These are phyloP conservation scores for Scomber scombrus DNA, from an alignment of 2,113 vertebrate species.

Conservation along the genomic window DNA sequence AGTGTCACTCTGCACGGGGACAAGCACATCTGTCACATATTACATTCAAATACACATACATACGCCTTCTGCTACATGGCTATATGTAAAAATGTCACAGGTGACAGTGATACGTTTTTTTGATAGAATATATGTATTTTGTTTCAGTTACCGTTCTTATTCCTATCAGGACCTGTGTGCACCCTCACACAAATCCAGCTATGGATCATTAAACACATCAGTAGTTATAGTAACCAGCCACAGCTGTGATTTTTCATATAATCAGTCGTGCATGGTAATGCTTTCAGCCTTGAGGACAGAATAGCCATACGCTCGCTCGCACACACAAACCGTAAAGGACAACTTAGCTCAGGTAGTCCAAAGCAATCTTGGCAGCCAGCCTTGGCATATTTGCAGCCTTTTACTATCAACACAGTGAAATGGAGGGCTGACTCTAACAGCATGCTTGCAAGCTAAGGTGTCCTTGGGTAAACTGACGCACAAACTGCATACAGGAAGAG, in stretches of 20 bases:
- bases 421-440: conserved; percentile 65
- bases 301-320: conserved; percentile 27
- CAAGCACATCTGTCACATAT: conserved; percentile 45
- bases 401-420: conserved; percentile 73
- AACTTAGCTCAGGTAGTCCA: conserved; percentile 78
- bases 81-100: conserved; percentile 26
- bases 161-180: conserved; percentile 55
- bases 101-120: conserved; percentile 29
- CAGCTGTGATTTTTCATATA: conserved; percentile 77
- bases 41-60: conserved; percentile 7
- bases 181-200: conserved; percentile 65
- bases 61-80: not conserved
- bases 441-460: conserved; percentile 61
- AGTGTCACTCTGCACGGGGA: conserved; percentile 18
- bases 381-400: conserved; percentile 70
- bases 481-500: conserved; percentile 53
- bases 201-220: conserved; percentile 76
- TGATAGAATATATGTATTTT: conserved; percentile 52
- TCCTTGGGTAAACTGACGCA: conserved; percentile 68
- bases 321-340: conserved; percentile 73
- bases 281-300: conserved; percentile 66
- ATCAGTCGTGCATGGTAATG: conserved; percentile 71
- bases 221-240: conserved; percentile 64
- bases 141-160: conserved; percentile 57
- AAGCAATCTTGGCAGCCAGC: conserved; percentile 76